phyloP scores from a whole-genome alignment of 64 coral and sea anemone genomes.

The Actinia tenebrosa region DNA sequence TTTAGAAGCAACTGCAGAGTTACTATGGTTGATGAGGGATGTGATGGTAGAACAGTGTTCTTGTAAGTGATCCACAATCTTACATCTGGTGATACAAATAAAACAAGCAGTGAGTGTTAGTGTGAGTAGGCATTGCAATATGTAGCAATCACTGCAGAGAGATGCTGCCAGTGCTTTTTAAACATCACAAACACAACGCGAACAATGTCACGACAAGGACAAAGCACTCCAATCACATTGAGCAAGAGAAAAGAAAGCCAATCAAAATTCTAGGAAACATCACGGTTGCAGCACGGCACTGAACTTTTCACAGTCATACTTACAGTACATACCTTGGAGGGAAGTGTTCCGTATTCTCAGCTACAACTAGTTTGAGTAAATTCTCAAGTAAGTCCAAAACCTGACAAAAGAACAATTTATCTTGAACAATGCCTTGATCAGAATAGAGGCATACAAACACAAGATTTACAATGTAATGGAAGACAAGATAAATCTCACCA shows the following conservation, averaged over 20 bases:
- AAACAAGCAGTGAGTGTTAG: background rate
- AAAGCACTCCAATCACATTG: no score
- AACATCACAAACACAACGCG: background rate
- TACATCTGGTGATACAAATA: constrained; percentile 14
- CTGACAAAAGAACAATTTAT: background rate
- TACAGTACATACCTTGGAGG: background rate
- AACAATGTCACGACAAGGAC: no score
- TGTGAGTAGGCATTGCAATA: no score
- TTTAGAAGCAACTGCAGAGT: background rate
- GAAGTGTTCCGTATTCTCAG: background rate
- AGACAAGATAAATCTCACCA: background rate
- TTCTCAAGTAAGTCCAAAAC: constrained; percentile 26
- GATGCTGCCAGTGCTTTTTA: background rate
- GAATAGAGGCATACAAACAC: background rate
- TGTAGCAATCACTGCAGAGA: no score
- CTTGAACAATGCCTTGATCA: no score
- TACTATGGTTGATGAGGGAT: background rate
- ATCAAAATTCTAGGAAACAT: no score
- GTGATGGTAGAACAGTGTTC: background rate
- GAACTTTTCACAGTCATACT: no score
- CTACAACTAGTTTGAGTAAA: constrained; percentile 19
- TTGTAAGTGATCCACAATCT: background rate
- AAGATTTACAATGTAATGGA: no score
- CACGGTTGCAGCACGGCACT: no score
- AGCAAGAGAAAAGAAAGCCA: no score